Evolutionary conservation across 2,113 vertebrate genomes (phyloP).

Genomic region (Trogon melanurus): DNA sequence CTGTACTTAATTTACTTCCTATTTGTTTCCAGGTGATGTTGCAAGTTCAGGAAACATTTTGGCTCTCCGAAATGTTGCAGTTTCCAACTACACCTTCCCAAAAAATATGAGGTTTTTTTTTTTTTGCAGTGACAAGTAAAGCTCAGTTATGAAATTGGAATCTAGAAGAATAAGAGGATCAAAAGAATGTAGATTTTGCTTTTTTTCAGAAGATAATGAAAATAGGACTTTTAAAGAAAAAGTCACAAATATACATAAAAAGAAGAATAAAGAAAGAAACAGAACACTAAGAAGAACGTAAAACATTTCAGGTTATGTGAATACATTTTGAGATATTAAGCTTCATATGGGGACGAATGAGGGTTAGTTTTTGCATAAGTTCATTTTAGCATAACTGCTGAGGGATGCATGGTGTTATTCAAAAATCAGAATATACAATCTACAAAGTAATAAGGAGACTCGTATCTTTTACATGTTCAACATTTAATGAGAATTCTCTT

Average conservation of each 20-base stretch:
- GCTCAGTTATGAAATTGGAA: neutral
- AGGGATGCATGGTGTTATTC: neutral
- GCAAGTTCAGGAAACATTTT: neutral
- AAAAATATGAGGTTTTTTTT: neutral
- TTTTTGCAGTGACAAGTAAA: neutral
- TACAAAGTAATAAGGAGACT: neutral
- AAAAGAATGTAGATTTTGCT: neutral
- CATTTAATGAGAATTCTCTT: neutral
- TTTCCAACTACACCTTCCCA: neutral
- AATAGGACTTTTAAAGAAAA: neutral
- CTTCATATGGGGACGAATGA: neutral
- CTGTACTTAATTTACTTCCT: neutral
- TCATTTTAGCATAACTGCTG: neutral
- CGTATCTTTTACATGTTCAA: neutral
- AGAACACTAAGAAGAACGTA: neutral
- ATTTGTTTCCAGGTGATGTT: neutral
- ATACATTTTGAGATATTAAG: neutral
- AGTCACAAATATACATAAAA: neutral
- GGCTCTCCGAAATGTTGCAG: neutral
- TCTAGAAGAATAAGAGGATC: neutral
- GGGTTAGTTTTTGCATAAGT: neutral
- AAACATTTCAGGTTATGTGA: neutral
- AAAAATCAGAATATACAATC: neutral
- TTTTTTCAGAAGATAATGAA: neutral
- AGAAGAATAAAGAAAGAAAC: neutral